A percentile compares a stretch with the other conserved stretches of the same genome.
phyloP scores from a whole-genome alignment of 2,888 invertebrate genomes.

The Caenorhabditis becei region DNA sequence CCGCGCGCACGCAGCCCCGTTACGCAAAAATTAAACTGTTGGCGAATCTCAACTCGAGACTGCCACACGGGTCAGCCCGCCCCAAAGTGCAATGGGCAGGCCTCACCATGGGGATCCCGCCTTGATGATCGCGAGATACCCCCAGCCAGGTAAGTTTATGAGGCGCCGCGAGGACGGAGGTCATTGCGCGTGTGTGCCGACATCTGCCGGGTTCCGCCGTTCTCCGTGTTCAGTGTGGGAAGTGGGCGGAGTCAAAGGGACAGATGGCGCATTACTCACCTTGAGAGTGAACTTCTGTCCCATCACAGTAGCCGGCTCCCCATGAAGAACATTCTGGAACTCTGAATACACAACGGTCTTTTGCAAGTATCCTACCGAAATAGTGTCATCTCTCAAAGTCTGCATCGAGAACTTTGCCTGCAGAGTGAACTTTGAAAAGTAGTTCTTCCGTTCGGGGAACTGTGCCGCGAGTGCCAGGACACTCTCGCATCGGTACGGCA shows the following conservation, averaged over 20 bases:
- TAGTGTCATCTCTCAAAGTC: conserved; percentile 69
- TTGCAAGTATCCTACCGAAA: conserved; percentile 55
- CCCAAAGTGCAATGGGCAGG: conserved; percentile 87
- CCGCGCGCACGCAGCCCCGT: conserved; percentile 82
- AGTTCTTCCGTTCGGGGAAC: conserved; percentile 70
- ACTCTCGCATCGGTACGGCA: conserved; percentile 73
- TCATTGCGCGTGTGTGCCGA: not conserved
- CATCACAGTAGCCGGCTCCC: conserved; percentile 21
- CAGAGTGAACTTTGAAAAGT: conserved; percentile 72
- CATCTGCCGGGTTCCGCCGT: conserved; percentile 23
- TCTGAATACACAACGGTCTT: no score
- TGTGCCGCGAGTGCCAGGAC: conserved; percentile 70
- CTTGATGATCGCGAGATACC: conserved; percentile 87
- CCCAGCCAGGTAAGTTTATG: conserved; percentile 87
- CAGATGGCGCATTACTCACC: not conserved
- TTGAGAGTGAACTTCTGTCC: conserved; percentile 39
- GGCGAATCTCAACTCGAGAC: conserved; percentile 86
- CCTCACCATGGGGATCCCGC: conserved; percentile 87
- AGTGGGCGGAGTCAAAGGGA: conserved; percentile 19
- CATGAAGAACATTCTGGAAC: conserved; percentile 45
- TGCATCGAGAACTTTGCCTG: conserved; percentile 71
- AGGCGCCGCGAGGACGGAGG: conserved; percentile 82
- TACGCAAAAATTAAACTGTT: conserved; percentile 79
- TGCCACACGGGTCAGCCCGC: conserved; percentile 88
- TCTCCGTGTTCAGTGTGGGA: conserved; percentile 1